These are phyloP conservation scores for Diadophis punctatus DNA, from an alignment of 2,113 vertebrate genomes.

Conservation along the genomic window DNA sequence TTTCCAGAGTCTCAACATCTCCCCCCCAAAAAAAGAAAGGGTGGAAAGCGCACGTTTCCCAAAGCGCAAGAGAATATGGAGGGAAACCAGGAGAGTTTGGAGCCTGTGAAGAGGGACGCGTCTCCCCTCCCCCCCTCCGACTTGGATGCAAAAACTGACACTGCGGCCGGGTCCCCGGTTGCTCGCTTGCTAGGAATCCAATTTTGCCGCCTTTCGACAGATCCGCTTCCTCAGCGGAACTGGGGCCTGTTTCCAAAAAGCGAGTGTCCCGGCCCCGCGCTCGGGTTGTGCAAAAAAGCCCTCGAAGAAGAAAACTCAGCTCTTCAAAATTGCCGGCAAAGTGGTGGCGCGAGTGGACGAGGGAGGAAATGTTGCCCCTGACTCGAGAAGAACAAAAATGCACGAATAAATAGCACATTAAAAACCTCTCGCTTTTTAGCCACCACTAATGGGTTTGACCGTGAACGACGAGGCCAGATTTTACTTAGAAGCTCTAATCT, in stretches of 20 bases:
- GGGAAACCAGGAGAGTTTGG: background rate
- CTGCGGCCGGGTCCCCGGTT: fast-evolving
- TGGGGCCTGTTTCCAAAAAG: background rate
- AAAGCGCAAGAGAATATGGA: background rate
- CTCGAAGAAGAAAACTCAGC: background rate
- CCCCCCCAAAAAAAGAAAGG: background rate
- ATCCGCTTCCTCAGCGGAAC: background rate
- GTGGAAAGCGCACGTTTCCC: background rate
- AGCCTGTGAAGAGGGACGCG: background rate
- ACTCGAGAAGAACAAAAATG: background rate
- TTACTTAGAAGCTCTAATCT: background rate
- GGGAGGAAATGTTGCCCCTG: background rate
- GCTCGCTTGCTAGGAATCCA: background rate
- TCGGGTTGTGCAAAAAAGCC: background rate
- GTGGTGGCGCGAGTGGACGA: background rate
- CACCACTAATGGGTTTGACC: background rate
- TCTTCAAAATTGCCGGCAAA: background rate
- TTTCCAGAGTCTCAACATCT: too few relatives aligned
- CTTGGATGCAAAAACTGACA: background rate
- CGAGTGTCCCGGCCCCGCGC: fast-evolving
- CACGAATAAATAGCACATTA: background rate
- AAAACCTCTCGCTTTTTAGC: background rate
- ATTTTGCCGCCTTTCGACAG: background rate
- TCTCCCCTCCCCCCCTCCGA: background rate
- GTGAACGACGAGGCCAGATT: background rate